Evolutionary conservation across 2,888 invertebrate genomes (phyloP), one percentile per base, ranked within the genome.

Genomic region (Slavum lentiscoides): DNA sequence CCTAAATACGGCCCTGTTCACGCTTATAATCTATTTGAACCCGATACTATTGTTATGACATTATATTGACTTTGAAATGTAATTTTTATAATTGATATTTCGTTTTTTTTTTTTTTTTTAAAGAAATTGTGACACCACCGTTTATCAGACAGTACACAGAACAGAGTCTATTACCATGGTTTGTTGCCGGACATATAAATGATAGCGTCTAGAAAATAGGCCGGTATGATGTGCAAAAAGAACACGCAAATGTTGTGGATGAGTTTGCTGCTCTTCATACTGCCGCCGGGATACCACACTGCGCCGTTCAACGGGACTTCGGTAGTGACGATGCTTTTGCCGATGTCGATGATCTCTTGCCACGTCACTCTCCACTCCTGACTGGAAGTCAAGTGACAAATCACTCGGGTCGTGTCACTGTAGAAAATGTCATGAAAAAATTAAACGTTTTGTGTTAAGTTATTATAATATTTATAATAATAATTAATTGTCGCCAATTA

Each of bases 191-290:
- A 88, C 66, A 96, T 88, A 85, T 91, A 90, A 58, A 94, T 90
- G 0, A 95, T 86, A 0, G 90, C 87, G 86, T 98, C 98, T 53
- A 95, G 89, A 69, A 96, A 86, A 82, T 96, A 89, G 0, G 98
- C 98, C 0, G 98, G 98, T 70, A 97, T 86, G 89, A 94, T 92
- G 87, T 98, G 98, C 87, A 95, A 95, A 81, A 97, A 88, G 76
- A 96, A 87, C 83, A 94, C 91, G 86, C 94, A 94, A 83, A 96
- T 89, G 85, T 92, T 92, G 87, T 97, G 96, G 81, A 92, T 85
- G 6, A 92, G 85, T 59, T 92, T 90, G 70, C 91, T 92, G 83
- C 90, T 91, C 85, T 94, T 95, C 93, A 95, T 94, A 0, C 93
- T 93, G 5, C 95, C 95, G 4, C 94, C 94, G 0, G 95, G 95